Base-by-base conservation (phyloP, 2,888 invertebrate species). In the Drosophila austrosaltans region DNA sequence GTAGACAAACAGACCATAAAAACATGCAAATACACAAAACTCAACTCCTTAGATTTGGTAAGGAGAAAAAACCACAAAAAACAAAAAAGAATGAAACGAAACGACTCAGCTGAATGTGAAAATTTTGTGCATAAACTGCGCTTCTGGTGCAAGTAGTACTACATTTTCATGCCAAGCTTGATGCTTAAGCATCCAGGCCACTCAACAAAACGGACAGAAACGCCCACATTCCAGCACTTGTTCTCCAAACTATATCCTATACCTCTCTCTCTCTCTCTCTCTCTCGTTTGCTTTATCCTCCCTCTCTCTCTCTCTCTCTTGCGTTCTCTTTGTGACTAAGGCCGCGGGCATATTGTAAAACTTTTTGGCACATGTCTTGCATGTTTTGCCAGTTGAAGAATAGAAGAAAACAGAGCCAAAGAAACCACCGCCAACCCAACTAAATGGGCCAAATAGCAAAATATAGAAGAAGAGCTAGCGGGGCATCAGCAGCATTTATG, bases 301-400 rank as follows among this genome's bases (percentile, higher is more conserved):
- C 16, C 8, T 42, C 3, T 8, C 42, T 16, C 6, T 28, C 10
- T 36, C 4, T 10, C 40, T 58, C 20, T 58, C 65, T 65, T 16
- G 16, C 64, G 36, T 16, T 7, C 12, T n/a, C 32, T 42, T 54
- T 66, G 64, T 56, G 75, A 53, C 60, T 63, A 60, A 68, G 72
- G 80, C 87, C 80, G 76, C 82, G 74, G 82, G 88, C 83, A 78
- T 83, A 85, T 86, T 85, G 87, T 82, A 77, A 87, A 86, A 87
- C 86, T 86, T 84, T 87, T 78, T 86, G 88, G 85, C 85, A 86
- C 88, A 85, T 85, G 85, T 82, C 85, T 87, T 82, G 86, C 72
- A 77, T 86, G 82, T 77, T 65, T 82, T 84, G 78, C 76, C 76
- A 79, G 72, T 70, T 74, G 69, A 32, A 40, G 32, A 32, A 16